Evolutionary conservation across 2,797 vertebrate genomes (phyloP).

Genomic region (Dallia pectoralis): DNA sequence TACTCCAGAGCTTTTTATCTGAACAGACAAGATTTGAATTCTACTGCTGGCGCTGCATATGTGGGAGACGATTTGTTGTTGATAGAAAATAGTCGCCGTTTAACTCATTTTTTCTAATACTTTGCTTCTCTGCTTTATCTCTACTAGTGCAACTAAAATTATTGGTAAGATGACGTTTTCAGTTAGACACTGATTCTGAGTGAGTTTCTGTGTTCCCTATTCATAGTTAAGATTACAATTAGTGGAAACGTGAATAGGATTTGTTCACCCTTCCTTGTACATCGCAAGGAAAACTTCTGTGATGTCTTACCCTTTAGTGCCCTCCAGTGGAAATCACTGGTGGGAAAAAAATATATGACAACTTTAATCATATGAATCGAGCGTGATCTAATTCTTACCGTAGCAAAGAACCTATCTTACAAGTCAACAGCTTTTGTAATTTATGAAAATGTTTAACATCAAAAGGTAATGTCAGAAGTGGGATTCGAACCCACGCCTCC

Average conservation of each 20-base stretch:
- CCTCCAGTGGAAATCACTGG: neutral
- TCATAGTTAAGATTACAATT: neutral
- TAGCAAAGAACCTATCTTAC: too few relatives aligned
- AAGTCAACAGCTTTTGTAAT: too few relatives aligned
- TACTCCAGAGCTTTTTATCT: too few relatives aligned
- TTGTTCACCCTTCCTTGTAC: too few relatives aligned
- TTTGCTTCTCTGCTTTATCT: neutral
- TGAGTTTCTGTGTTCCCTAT: neutral
- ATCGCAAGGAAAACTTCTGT: neutral
- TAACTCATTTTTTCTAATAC: neutral
- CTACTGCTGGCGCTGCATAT: too few relatives aligned
- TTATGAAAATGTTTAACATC: too few relatives aligned
- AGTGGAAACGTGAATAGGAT: neutral
- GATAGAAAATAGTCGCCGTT: too few relatives aligned
- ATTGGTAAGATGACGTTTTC: neutral
- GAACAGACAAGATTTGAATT: too few relatives aligned
- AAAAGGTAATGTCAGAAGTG: slow-evolving; percentile 57
- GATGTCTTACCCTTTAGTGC: neutral
- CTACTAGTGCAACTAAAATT: neutral
- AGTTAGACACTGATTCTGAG: neutral
- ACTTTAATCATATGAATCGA: too few relatives aligned
- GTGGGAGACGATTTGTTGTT: too few relatives aligned
- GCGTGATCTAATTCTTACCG: too few relatives aligned
- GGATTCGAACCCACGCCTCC: slow-evolving; percentile 74
- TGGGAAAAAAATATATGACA: too few relatives aligned